Base-by-base conservation (phyloP, 2,888 invertebrate species). In the Dynastes tityus region DNA sequence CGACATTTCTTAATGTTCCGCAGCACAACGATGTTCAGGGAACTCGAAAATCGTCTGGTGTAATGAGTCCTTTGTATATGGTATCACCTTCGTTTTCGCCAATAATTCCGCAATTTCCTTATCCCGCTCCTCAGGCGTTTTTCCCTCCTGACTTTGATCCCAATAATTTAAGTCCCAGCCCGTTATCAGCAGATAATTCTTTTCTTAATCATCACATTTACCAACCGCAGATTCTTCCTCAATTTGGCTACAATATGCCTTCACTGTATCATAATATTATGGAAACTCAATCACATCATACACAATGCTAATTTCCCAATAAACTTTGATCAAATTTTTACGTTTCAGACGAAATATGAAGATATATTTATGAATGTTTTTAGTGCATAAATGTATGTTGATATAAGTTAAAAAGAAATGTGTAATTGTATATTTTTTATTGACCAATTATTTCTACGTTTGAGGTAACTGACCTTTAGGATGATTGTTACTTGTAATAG, bases 121-220 rank as follows among this genome's bases (percentile, higher is more conserved):
- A 75, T 37, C 22, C 16, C 2, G 37, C 77, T 16, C 80, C 81
- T 11, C 82, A 82, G 67, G 65, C 81, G 2, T 83, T 84, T 71
- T 84, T 84, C 53, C 85, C 86, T 8, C 81, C 82, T 0, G 82
- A 84, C 58, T 85, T 86, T 78, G 80, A 83, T 5, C 82, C 83
- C 0, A 78, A 37, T 32, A 78, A 51, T 29, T 4, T 80, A 63
- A 78, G 63, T 76, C 40, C 70, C 65, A 32, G 65, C 37, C n/a
- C 2, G 8, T 8, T 58, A 5, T 32, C 74, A 27, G 9, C 27
- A 13, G 53, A 71, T 27, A 78, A 74, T 71, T 70, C 70, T 22
- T 27, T 67, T 16, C 22, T 78, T 16, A 74, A 74, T 13, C 67
- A 73, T 27, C 71, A 32, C 32, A 40, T 70, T 13, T 71, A 40